Base-by-base conservation (phyloP, 2,113 vertebrate species). In the Pachypanchax playfairii region DNA sequence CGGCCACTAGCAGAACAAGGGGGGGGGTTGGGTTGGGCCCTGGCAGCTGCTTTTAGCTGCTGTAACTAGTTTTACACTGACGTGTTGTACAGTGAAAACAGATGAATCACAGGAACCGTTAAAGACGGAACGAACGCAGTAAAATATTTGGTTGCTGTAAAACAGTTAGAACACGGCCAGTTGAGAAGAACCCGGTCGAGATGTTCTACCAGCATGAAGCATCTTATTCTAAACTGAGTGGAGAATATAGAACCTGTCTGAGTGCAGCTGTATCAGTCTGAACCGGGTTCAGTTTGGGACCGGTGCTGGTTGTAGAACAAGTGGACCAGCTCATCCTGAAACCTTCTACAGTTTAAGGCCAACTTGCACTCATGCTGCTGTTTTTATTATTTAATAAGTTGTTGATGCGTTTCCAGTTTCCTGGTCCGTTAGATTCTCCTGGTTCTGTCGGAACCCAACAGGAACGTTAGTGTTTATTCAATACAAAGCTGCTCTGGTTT, bases 241-340 rank as follows among this genome's bases (percentile, higher is more conserved):
- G n/a, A n/a, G n/a, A n/a, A n/a, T n/a, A n/a, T n/a, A n/a, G n/a
- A n/a, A n/a, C n/a, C n/a, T n/a, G n/a, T n/a, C n/a, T n/a, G n/a
- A 62, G 24, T 50, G 35, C 47, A 57, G 25, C 24, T 4, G 53
- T 35, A 59, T 70, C 33, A 36, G 51, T 70, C 55, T 5, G 35
- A 60, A 42, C 33, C 52, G 29, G 46, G 7, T 46, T 73, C 31
- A 26, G 69, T 80, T 80, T 72, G 58, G 75, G 71, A 60, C 75
- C 71, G 39, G 51, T 62, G 46, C n/a, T 36, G 33, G 9, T 6
- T 26, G 18, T 2, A 55, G 57, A 53, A 44, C 38, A 39, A 13
- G n/a, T n/a, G n/a, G n/a, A n/a, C n/a, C n/a, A n/a, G n/a, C n/a
- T n/a, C n/a, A n/a, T n/a, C n/a, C n/a, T n/a, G n/a, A n/a, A n/a